Evolutionary conservation across 2,888 invertebrate species (phyloP).

Genomic region (Parthenolecanium corni): DNA sequence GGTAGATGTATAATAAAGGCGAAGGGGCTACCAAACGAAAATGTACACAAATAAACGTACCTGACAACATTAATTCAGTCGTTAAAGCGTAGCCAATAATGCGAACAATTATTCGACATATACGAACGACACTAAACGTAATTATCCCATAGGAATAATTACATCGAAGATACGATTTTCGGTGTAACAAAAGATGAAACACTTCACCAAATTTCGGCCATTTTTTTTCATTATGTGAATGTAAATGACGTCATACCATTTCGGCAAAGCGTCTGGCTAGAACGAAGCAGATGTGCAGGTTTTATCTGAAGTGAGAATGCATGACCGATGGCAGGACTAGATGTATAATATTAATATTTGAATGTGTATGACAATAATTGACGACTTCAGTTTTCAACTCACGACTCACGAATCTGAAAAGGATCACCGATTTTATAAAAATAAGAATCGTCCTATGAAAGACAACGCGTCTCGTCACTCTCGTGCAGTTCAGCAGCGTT

Average conservation of each 20-base stretch:
- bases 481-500: no score
- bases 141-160: constrained; percentile 21
- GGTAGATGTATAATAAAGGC: constrained; percentile 32
- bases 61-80: constrained; percentile 16
- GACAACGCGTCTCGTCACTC: no score
- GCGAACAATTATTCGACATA: not conserved
- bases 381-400: no score
- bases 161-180: not conserved
- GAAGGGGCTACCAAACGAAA: constrained; percentile 25
- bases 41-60: constrained; percentile 23
- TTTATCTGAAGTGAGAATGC: no score
- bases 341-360: no score
- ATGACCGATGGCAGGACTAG: no score
- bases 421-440: no score
- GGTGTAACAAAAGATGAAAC: constrained; percentile 21
- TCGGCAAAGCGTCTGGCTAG: no score
- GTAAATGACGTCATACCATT: constrained; percentile 23
- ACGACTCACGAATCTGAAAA: no score
- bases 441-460: no score
- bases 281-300: no score
- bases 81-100: not conserved
- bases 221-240: constrained; percentile 17
- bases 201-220: constrained; percentile 26
- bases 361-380: no score
- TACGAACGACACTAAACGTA: not conserved